A percentile compares a stretch with the other conserved stretches of the same genome.
phyloP scores from a whole-genome alignment of 2,113 vertebrate genomes.

The Eudorcas thomsonii region DNA sequence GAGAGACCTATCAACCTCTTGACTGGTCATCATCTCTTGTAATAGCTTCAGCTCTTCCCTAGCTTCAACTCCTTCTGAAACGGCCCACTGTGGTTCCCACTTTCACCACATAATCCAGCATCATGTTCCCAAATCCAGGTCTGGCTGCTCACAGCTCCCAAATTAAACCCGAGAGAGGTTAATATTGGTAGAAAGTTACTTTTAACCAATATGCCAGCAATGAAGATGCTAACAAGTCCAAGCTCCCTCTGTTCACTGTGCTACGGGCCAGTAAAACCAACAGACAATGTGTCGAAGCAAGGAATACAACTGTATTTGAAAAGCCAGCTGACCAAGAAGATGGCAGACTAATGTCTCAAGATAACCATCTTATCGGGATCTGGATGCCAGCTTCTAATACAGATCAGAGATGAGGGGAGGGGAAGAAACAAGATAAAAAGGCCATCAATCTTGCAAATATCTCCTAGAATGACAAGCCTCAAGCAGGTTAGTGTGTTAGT shows the following conservation, averaged over 20 bases:
- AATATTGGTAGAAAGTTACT: not conserved
- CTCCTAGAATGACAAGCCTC: not conserved
- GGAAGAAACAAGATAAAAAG: not conserved
- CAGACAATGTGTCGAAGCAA: not conserved
- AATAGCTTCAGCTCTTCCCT: not conserved
- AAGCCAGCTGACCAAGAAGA: not conserved
- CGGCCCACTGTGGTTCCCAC: rapidly evolving
- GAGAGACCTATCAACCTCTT: not conserved
- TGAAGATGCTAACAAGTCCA: not conserved
- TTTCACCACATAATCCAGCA: not conserved
- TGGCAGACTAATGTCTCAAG: not conserved
- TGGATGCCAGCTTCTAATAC: not conserved
- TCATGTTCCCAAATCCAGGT: not conserved
- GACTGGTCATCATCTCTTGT: rapidly evolving
- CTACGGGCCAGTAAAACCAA: not conserved
- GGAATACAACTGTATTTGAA: not conserved
- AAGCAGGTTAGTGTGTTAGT: not conserved
- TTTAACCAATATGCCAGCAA: not conserved
- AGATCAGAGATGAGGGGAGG: not conserved
- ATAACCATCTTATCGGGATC: not conserved
- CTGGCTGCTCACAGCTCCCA: not conserved
- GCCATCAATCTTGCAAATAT: not conserved
- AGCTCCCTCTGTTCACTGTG: not conserved
- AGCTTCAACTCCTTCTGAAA: not conserved
- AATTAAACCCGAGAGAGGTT: not conserved